Percentiles rank a stretch among this genome's conserved stretches.
Evolutionary conservation across 2,888 invertebrate species (phyloP).

Genomic region (Stratiomys singularior): DNA sequence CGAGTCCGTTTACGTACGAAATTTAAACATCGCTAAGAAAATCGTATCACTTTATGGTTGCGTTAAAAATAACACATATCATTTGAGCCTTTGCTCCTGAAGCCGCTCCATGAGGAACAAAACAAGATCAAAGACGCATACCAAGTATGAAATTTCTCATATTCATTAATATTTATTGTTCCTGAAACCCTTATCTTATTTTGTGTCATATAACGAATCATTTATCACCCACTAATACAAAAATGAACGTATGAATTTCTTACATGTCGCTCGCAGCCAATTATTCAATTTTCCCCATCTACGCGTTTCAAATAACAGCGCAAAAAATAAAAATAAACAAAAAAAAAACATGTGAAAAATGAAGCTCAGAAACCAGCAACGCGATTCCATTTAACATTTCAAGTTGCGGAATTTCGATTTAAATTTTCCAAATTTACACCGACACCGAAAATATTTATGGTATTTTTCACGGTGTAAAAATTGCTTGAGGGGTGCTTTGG

Average conservation of each 20-base stretch:
- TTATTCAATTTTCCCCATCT: constrained; percentile 31
- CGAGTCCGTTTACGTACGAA: too few species aligned
- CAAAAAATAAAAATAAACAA: not conserved
- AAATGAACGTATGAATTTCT: constrained; percentile 25
- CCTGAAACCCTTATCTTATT: too few species aligned
- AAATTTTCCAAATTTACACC: constrained; percentile 46
- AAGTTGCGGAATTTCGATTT: constrained; percentile 45
- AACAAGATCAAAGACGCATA: too few species aligned
- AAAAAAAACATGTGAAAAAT: constrained; percentile 32
- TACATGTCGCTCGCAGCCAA: constrained; percentile 17
- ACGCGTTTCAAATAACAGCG: not conserved
- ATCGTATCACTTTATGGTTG: too few species aligned
- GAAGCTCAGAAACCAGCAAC: constrained; percentile 40
- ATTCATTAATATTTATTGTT: too few species aligned
- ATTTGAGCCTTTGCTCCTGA: too few species aligned
- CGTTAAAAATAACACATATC: too few species aligned
- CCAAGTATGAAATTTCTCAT: too few species aligned
- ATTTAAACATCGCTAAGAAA: too few species aligned
- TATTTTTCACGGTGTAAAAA: constrained; percentile 43
- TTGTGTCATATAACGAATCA: too few species aligned
- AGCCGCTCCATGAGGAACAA: too few species aligned
- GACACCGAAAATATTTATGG: constrained; percentile 46
- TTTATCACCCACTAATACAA: not conserved
- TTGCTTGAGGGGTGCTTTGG: constrained; percentile 43
- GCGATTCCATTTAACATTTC: constrained; percentile 38